Percentiles rank a stretch among this genome's conserved stretches.
Conservation (phyloP, 2,797 vertebrate genomes). For the Triplophysa yarkandensis region DNA sequence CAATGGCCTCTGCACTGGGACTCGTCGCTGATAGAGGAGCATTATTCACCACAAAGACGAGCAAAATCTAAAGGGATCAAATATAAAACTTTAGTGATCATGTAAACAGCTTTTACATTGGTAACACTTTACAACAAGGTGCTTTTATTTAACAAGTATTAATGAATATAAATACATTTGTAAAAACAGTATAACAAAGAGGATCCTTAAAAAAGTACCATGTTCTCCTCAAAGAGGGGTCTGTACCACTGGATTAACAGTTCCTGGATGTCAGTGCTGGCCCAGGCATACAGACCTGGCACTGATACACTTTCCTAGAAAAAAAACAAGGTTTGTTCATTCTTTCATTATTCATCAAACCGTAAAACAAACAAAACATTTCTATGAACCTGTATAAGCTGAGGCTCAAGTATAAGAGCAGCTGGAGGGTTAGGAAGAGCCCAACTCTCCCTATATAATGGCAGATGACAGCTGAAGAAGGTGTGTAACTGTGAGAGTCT, state of each 20-base stretch:
- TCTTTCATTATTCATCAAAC: background rate
- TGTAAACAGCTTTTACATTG: background rate
- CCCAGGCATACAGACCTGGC: slow-evolving; percentile 48
- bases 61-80: slow-evolving; percentile 48
- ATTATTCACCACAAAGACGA: slow-evolving; percentile 56
- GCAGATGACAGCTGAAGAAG: slow-evolving; percentile 75
- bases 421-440: slow-evolving; percentile 71
- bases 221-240: slow-evolving; percentile 63
- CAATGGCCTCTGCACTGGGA: slow-evolving; percentile 1
- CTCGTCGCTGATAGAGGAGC: slow-evolving; percentile 30
- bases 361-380: background rate
- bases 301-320: slow-evolving; percentile 14
- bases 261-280: slow-evolving; percentile 67
- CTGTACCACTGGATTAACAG: slow-evolving; percentile 83
- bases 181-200: background rate
- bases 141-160: no score
- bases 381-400: slow-evolving; percentile 47
- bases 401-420: slow-evolving; percentile 64
- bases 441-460: slow-evolving; percentile 70
- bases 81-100: background rate
- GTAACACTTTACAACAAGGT: no score
- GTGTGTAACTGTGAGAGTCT: slow-evolving; percentile 78
- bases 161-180: background rate
- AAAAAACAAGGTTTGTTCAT: background rate
- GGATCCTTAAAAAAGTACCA: slow-evolving; percentile 65